Percentiles rank a stretch among this genome's conserved stretches.
Evolutionary conservation across 2,888 invertebrate species (phyloP).

Genomic region (Trisateles emortualis): DNA sequence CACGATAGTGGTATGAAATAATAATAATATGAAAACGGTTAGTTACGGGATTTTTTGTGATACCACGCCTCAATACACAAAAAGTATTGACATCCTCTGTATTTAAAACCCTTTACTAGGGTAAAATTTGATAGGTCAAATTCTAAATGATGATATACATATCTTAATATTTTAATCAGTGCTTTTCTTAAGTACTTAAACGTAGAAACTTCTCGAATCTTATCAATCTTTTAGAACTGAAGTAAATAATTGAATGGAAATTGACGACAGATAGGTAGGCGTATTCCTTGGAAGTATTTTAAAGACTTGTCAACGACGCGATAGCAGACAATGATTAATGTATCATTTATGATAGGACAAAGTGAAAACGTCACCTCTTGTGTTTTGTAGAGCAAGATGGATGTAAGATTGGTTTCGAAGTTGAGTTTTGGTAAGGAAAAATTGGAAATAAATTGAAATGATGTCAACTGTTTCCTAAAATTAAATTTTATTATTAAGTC

Average conservation of each 20-base stretch:
- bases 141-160: too few species aligned
- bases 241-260: slow-evolving; percentile 60
- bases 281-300: slow-evolving; percentile 49
- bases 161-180: too few species aligned
- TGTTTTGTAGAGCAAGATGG: slow-evolving; percentile 25
- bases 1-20: too few species aligned
- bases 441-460: background rate
- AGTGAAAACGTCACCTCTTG: slow-evolving; percentile 55
- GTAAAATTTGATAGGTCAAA: too few species aligned
- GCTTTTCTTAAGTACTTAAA: slow-evolving; percentile 34
- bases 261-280: slow-evolving; percentile 54
- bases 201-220: slow-evolving; percentile 37
- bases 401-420: slow-evolving; percentile 11
- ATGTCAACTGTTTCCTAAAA: background rate
- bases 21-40: too few species aligned
- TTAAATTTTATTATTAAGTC: background rate
- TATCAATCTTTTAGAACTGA: slow-evolving; percentile 55
- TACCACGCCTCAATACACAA: too few species aligned
- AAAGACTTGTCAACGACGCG: slow-evolving; percentile 55
- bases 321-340: slow-evolving; percentile 63
- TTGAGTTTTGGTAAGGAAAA: background rate
- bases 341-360: slow-evolving; percentile 49
- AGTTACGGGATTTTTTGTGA: too few species aligned
- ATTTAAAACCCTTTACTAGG: too few species aligned
- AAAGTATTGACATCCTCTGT: too few species aligned